A percentile compares a stretch with the other conserved stretches of the same genome.
phyloP scores from a whole-genome alignment of 1,140 invertebrate genomes.

The Choristoneura fumiferana region DNA sequence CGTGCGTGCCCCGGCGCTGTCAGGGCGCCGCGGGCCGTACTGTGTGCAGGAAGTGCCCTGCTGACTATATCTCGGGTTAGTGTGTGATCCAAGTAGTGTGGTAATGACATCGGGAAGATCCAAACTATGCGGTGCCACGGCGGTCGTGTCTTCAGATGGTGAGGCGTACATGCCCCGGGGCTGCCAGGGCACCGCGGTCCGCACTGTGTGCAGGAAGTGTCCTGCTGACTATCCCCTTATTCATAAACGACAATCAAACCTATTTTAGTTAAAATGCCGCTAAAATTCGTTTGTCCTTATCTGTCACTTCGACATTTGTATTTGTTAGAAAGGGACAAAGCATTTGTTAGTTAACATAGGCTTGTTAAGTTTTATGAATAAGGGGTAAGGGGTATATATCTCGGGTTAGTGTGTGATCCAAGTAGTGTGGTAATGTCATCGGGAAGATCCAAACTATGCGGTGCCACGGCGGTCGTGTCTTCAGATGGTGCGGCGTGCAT shows the following conservation, averaged over 20 bases:
- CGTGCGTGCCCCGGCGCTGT: conserved; percentile 56
- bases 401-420: conserved; percentile 47
- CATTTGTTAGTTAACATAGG: too few species aligned
- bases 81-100: too few species aligned
- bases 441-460: conserved; percentile 44
- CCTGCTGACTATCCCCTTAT: too few species aligned
- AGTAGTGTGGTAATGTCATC: conserved; percentile 38
- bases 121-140: conserved; percentile 48
- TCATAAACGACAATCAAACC: too few species aligned
- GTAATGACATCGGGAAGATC: conserved; percentile 33
- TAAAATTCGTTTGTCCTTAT: too few species aligned
- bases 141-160: conserved; percentile 52
- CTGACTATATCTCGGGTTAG: conserved; percentile 58
- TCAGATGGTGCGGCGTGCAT: conserved; percentile 51
- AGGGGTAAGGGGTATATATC: conserved; percentile 67
- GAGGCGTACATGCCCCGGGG: conserved; percentile 48
- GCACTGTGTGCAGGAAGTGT: conserved; percentile 55
- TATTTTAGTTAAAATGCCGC: too few species aligned
- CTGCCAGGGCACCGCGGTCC: conserved; percentile 49
- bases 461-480: conserved; percentile 50
- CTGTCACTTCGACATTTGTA: too few species aligned
- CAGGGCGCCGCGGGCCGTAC: conserved; percentile 47
- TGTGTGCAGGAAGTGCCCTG: conserved; percentile 60
- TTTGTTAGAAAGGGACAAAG: too few species aligned
- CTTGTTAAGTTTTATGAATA: too few species aligned